phyloP scores from a whole-genome alignment of 2,797 vertebrate genomes.

The Peromyscus nudipes region DNA sequence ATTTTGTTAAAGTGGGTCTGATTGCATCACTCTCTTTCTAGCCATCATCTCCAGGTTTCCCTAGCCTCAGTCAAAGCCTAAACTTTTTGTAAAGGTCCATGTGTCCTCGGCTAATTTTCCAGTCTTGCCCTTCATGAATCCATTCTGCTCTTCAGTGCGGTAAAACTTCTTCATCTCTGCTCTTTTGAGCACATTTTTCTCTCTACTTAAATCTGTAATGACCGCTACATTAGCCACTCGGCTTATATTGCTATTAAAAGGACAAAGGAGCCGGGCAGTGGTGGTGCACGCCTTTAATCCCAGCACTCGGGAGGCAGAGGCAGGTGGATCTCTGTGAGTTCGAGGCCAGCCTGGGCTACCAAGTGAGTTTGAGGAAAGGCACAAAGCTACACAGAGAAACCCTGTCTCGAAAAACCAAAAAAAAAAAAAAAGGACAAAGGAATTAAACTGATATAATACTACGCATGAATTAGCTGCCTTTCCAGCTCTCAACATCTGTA shows the following conservation, averaged over 20 bases:
- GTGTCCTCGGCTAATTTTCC: not conserved
- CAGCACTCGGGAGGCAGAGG: too few species aligned
- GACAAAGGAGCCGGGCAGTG: too few species aligned
- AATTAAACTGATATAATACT: not conserved
- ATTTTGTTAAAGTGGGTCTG: not conserved
- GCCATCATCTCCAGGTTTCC: not conserved
- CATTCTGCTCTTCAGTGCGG: not conserved
- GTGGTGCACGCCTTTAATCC: too few species aligned
- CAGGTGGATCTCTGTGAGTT: too few species aligned
- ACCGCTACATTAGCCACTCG: not conserved
- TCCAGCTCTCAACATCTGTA: not conserved
- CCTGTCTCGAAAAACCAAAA: too few species aligned
- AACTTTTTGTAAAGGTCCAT: not conserved
- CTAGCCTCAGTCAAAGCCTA: not conserved
- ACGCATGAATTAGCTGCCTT: not conserved
- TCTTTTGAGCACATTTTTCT: fast-evolving
- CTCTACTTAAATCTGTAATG: not conserved
- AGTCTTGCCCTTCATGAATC: not conserved
- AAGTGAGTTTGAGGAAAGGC: too few species aligned
- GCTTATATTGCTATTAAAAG: not conserved
- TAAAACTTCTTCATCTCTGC: not conserved
- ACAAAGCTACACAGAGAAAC: too few species aligned
- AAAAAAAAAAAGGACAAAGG: not conserved
- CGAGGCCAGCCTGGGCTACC: too few species aligned
- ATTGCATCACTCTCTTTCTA: not conserved